phyloP scores from a whole-genome alignment of 2,113 vertebrate species.

The Tapirus terrestris region DNA sequence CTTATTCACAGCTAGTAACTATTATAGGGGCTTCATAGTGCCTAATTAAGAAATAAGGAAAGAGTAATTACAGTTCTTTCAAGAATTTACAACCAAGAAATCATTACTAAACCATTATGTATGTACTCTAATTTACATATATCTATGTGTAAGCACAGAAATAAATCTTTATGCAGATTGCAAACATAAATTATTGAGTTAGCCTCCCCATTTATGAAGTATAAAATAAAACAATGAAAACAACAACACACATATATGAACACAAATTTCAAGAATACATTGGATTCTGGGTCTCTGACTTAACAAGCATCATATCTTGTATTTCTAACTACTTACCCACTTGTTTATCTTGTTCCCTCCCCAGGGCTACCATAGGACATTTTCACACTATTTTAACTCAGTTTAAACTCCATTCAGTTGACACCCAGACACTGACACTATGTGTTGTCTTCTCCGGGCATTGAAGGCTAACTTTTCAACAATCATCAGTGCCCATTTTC shows the following conservation, averaged over 20 bases:
- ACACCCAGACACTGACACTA: background rate
- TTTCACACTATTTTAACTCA: background rate
- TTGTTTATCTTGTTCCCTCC: background rate
- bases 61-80: slow-evolving; percentile 44
- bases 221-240: slow-evolving; percentile 32
- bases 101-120: background rate
- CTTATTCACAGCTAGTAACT: slow-evolving; percentile 32
- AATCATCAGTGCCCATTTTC: background rate
- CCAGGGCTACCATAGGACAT: background rate
- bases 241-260: background rate
- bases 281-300: background rate
- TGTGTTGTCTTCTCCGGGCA: background rate
- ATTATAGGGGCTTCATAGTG: background rate
- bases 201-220: background rate
- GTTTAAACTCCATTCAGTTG: background rate
- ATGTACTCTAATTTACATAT: background rate
- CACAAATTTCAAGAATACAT: background rate
- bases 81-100: slow-evolving; percentile 37
- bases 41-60: slow-evolving; percentile 48
- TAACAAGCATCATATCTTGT: background rate
- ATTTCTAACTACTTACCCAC: background rate
- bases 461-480: background rate
- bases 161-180: background rate
- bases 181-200: slow-evolving; percentile 39
- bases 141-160: background rate